Percentiles rank a stretch among this genome's conserved stretches.
Evolutionary conservation across 2,888 invertebrate species (phyloP).

Genomic region (Zhengitettix transpicula): DNA sequence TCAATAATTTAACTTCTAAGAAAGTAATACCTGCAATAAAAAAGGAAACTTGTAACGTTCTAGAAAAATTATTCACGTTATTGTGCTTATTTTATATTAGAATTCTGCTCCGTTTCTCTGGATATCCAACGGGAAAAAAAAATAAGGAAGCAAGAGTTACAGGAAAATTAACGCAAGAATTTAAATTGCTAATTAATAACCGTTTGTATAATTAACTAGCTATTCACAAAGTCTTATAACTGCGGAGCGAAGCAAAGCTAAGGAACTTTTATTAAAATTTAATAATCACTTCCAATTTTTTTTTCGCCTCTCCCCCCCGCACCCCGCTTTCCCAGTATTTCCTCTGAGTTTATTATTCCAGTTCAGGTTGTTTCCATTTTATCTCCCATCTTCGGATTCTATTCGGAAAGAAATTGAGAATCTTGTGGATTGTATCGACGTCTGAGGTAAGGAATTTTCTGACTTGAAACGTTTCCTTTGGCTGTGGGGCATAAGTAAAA

Average conservation of each 20-base stretch:
- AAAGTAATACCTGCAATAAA: too few relatives aligned
- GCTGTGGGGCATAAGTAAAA: too few relatives aligned
- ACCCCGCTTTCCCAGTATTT: neutral
- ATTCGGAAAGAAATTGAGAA: too few relatives aligned
- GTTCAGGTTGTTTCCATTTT: too few relatives aligned
- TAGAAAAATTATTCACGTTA: neutral
- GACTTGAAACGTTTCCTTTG: too few relatives aligned
- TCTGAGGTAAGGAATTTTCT: too few relatives aligned
- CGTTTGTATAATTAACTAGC: slow-evolving; percentile 10
- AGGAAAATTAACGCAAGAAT: slow-evolving; percentile 8
- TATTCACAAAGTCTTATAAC: slow-evolving; percentile 5
- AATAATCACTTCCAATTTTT: slow-evolving; percentile 6
- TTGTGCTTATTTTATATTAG: neutral
- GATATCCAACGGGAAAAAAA: neutral
- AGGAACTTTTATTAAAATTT: slow-evolving; percentile 2
- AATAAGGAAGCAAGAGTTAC: neutral
- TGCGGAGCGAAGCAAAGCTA: neutral
- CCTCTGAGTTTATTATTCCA: neutral
- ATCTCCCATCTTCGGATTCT: too few relatives aligned
- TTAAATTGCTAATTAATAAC: slow-evolving; percentile 13
- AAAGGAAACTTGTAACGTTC: neutral
- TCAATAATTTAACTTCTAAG: too few relatives aligned
- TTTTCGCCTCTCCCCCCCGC: neutral
- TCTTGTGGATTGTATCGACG: too few relatives aligned
- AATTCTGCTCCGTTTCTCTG: neutral